Evolutionary conservation across 2,113 vertebrate species (phyloP), one percentile per base, ranked within the genome.

Genomic region (Alexandromys fortis): DNA sequence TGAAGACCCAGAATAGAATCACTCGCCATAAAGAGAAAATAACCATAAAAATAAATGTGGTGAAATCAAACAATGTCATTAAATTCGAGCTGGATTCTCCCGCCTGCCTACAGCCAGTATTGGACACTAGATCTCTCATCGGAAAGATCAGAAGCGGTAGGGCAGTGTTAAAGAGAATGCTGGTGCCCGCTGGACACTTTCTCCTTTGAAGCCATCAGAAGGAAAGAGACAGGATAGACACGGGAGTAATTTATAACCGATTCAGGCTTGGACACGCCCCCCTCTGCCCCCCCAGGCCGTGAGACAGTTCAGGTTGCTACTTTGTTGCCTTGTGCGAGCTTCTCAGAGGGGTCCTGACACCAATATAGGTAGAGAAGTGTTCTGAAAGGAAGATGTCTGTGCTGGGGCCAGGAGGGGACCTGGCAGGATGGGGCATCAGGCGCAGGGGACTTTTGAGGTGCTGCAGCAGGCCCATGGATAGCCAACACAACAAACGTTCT

Each of bases 21-120:
- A 96, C 96, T 97, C 92, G 95, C 95, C 96, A 92, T 97, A 95
- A 97, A 97, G 96, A 95, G 96, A 97, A 96, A 97, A 96, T 97
- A 95, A 96, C 95, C 94, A 89, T 96, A 96, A 97, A 95, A 96
- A 95, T 91, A 97, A 96, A 94, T 83, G 96, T 94, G 45, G 96
- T 89, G 96, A 97, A 97, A 96, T 97, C 96, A 97, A 92, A 97
- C 97, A 96, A 83, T 86, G 94, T 89, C 95, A 91, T 96, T 96
- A 89, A 89, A 89, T 92, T 91, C 90, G 90, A 63, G 86, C 90
- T 72, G 88, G 94, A 73, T 92, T 73, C 85, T 95, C 86, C 70
- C 49, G 94, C 82, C 73, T 89, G 88, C n/a, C 81, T 33, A 1
- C 45, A 73, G 86, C 85, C 70, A 14, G 7, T 52, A 42, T 68